Evolutionary conservation across 2,797 vertebrate genomes (phyloP), one percentile per base, ranked within the genome.

Genomic region (Huso huso): DNA sequence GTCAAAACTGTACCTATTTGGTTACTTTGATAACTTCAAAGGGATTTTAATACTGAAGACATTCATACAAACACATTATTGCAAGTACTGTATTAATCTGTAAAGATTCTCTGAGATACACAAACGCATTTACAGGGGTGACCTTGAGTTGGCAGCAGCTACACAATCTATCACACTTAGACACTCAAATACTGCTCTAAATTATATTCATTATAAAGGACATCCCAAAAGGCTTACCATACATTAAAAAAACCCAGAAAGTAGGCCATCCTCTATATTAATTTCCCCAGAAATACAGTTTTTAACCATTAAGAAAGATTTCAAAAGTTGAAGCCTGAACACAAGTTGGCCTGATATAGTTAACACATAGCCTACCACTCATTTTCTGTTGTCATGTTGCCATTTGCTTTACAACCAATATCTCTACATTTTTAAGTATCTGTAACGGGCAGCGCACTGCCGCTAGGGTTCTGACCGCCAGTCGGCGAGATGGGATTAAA

Each of bases 181-280:
- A 67, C 62, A 70, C 51, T 59, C 55, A 70, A 67, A 62, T 67
- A 70, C 59, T 63, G 67, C 67, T 64, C 48, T 55, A 66, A 64
- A 66, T 70, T 37, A 66, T 70, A 66, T 66, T 62, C 62, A 12
- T 67, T 62, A 63, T 48, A 65, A 67, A 48, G 51, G 12, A 37
- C 23, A 13, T 67, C 69, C 65, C 69, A 52, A 48, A 57, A 67
- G 69, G 23, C 51, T 67, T 60, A 37, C 23, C 23, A 37, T 37
- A 59, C 13, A 23, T 48, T 50, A 37, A 37, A 37, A 49, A 9
- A 13, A 61, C 65, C 61, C 69, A 52, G 50, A 57, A 89, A 88
- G 75, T 87, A 86, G 86, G 85, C 79, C 86, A 85, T 75, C 77
- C 83, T 79, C 76, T 80, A 84, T 49, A 67, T 75, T 71, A 74